phyloP scores from a whole-genome alignment of 1,140 invertebrate genomes.

The Euborellia annulipes region DNA sequence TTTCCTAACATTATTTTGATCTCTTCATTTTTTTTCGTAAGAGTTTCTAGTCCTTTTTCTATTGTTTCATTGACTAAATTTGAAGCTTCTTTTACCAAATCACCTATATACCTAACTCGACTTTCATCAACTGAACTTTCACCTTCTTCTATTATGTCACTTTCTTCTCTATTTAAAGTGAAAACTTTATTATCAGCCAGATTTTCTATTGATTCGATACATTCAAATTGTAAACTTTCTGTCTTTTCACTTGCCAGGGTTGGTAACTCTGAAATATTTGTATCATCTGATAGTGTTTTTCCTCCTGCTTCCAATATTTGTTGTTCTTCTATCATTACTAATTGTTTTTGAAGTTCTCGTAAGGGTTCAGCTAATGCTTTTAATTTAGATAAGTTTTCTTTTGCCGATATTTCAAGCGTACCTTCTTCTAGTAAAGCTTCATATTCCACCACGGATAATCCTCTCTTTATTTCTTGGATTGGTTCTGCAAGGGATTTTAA shows the following conservation, averaged over 20 bases:
- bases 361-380: constrained; percentile 27
- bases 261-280: constrained; percentile 11
- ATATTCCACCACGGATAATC: neutral
- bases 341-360: constrained; percentile 25
- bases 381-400: constrained; percentile 12
- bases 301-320: constrained; percentile 9
- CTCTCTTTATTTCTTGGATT: constrained; percentile 30
- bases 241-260: constrained; percentile 10
- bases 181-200: neutral
- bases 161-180: neutral
- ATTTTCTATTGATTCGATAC: too few relatives aligned
- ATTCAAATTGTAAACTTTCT: neutral
- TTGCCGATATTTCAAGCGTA: constrained; percentile 1
- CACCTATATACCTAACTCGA: too few relatives aligned
- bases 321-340: constrained; percentile 25
- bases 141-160: neutral
- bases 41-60: too few relatives aligned
- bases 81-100: too few relatives aligned
- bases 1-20: neutral
- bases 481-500: constrained; percentile 27
- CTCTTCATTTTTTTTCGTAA: neutral
- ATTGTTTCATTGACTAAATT: too few relatives aligned
- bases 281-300: constrained; percentile 11
- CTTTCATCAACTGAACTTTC: neutral
- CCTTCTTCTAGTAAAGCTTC: neutral